Evolutionary conservation across 2,888 invertebrate genomes (phyloP), one percentile per base, ranked within the genome.

Genomic region (Electrophaes corylata): DNA sequence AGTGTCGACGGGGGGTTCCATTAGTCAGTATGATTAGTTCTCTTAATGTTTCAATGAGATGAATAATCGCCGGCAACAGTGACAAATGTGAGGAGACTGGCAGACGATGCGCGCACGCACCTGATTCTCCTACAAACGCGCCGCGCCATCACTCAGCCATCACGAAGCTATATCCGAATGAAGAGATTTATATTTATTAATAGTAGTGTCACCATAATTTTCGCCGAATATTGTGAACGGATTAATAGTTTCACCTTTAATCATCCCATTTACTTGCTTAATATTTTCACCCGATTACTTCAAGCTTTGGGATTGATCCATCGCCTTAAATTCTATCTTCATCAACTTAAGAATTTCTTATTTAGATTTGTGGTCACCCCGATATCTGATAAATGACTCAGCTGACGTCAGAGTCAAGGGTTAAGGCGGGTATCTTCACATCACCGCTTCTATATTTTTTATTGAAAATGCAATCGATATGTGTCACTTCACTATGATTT

Each of bases 41-140:
- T 83, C 83, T 87, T 90, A 91, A 91, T 90, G 90, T 89, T 88
- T 88, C 91, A 90, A 90, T 90, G 89, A 87, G 87, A 91, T 91
- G 90, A 91, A 89, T 90, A 90, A 91, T 91, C 84, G 81, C 84
- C 78, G 80, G 81, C 75, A 79, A 91, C 91, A 91, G 88, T 91
- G 91, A 91, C 91, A 91, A 91, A 91, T 91, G 91, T 75, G 58
- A 49, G 41, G 33, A 57, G 49, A 53, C 45, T 44, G 75, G 76
- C 77, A 77, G 76, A 73, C 79, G 78, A 72, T 79, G 88, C 88
- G 86, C 86, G 80, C 77, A 84, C 88, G 88, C 90, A 89, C 87
- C 89, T 88, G 88, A 83, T 80, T 76, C 78, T 31, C 39, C 44
- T 6, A 76, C 83, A 86, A 85, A 84, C 83, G 80, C 74, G 79